Base-by-base conservation (phyloP, 2,797 vertebrate species). In the Meda fulgida region DNA sequence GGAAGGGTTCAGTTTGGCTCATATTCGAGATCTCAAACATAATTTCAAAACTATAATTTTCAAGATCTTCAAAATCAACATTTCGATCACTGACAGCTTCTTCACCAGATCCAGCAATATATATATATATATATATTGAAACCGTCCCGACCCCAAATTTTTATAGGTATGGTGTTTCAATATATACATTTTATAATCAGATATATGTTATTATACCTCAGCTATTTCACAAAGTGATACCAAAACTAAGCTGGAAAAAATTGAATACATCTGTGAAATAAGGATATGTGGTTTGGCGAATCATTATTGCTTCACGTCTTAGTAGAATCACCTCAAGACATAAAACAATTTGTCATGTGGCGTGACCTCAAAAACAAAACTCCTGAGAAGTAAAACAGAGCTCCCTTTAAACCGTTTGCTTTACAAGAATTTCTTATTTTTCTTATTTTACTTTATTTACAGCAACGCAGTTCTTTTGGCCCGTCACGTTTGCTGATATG, bases 401-500 rank as follows among this genome's bases (percentile, higher is more conserved):
- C 55, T 78, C 55, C 9, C 58, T 63, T 29, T n/a, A 63, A 60
- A 29, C 14, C 5, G 5, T 60, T 78, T 10, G 14, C 53, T 60
- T 60, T 36, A 60, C 73, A 38, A n/a, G 13, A 76, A 55, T 80
- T 2, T 53, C 18, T 9, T 66, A 4, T 36, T 67, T 36, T 66
- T 80, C 53, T 14, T 65, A 3, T 34, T 67, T 36, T 67, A 67
- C 23, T 60, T 58, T 36, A 38, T 76, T 76, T 76, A n/a, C 31
- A 76, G 51, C 31, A 76, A 14, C 7, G 0, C 51, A 18, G 51
- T 38, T 78, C 76, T 38, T 63, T 78, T 63, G 34, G 34, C 36
- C 16, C 43, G 55, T 78, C 53, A 78, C 23, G 43, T 78, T 63
- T 80, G 23, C 29, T 67, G 63, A 36, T 69, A 69, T 80, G 78